These are phyloP conservation scores for Nyctibius bracteatus DNA, from an alignment of 2,113 vertebrate genomes.

Conservation along the genomic window DNA sequence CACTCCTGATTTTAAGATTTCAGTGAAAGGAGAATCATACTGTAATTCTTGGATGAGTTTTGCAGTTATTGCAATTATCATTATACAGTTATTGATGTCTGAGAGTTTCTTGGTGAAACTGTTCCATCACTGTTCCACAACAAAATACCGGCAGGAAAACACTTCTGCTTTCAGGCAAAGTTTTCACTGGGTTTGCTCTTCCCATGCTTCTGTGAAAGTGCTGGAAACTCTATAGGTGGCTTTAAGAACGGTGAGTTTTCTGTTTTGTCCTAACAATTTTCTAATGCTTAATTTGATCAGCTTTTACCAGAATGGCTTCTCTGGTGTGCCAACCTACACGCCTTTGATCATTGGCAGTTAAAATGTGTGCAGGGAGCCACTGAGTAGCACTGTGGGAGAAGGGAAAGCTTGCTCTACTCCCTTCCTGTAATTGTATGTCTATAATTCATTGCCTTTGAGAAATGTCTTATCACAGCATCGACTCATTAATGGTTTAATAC, in stretches of 20 bases:
- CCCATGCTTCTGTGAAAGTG: background rate
- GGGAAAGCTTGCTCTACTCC: background rate
- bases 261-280: background rate
- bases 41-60: background rate
- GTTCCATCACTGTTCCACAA: background rate
- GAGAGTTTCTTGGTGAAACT: background rate
- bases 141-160: background rate
- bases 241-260: background rate
- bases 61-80: background rate
- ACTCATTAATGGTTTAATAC: conserved; percentile 62
- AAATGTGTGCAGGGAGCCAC: background rate
- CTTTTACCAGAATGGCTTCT: background rate
- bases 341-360: background rate
- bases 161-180: background rate
- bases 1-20: background rate
- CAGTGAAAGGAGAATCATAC: background rate
- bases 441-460: conserved; percentile 64
- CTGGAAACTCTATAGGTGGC: background rate
- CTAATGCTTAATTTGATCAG: background rate
- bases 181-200: background rate
- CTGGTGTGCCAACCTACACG: accelerated
- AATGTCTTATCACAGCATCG: conserved; percentile 53
- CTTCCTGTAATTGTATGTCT: background rate
- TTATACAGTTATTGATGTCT: background rate
- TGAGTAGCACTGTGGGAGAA: background rate